Conservation (phyloP, 1,140 invertebrate genomes). For the Penaeus indicus region DNA sequence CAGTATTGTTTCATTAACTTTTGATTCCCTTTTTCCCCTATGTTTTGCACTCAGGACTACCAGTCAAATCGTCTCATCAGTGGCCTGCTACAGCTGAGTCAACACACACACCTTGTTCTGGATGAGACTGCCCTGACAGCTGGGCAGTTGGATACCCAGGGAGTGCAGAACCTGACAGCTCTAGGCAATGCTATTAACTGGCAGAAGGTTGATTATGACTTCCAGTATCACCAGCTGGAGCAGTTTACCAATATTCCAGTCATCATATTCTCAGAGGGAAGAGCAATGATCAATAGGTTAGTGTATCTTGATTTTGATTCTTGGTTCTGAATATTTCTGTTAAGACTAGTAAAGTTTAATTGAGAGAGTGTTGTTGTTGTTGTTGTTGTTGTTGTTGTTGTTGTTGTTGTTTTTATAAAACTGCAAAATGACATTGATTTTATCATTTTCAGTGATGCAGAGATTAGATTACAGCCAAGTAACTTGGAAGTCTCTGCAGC, state of each 20-base stretch:
- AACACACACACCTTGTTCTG: conserved; percentile 85
- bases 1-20: background rate
- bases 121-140: conserved; percentile 87
- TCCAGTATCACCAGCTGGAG: conserved; percentile 86
- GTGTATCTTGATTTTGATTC: conserved; percentile 64
- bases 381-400: no score
- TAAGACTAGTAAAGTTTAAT: no score
- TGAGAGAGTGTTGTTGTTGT: no score
- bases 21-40: background rate
- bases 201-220: conserved; percentile 89
- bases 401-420: no score
- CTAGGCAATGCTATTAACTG: conserved; percentile 81
- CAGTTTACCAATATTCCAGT: conserved; percentile 86
- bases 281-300: conserved; percentile 80
- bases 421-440: conserved; percentile 66
- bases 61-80: conserved; percentile 84
- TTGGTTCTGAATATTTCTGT: no score
- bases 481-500: conserved; percentile 75
- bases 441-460: conserved; percentile 50
- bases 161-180: conserved; percentile 76
- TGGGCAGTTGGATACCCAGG: conserved; percentile 80
- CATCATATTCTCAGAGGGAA: conserved; percentile 86
- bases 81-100: conserved; percentile 85
- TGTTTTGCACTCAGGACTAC: conserved; percentile 70
- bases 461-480: conserved; percentile 61